Evolutionary conservation across 2,797 vertebrate genomes (phyloP).

Genomic region (Notolabrus celidotus): DNA sequence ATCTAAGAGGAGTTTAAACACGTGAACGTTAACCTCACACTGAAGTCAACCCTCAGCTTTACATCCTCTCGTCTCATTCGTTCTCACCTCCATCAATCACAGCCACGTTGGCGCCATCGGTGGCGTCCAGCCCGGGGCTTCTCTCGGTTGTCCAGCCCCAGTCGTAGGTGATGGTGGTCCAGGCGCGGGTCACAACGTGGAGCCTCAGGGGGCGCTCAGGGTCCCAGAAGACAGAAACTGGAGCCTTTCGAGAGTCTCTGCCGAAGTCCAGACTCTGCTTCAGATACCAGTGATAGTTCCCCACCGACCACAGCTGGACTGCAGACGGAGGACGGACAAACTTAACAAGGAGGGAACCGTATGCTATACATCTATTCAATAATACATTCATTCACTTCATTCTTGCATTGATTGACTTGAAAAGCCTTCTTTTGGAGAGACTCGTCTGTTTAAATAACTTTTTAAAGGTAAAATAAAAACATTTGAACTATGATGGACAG

Average conservation of each 20-base stretch:
- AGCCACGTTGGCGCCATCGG: conserved; percentile 89
- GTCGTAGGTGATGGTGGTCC: conserved; percentile 89
- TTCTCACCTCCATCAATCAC: conserved; percentile 94
- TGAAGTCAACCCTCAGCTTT: background rate
- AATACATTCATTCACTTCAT: too few relatives aligned
- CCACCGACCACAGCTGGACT: conserved; percentile 96
- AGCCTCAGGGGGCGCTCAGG: conserved; percentile 84
- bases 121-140: conserved; percentile 78
- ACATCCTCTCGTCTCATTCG: background rate
- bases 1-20: conserved; percentile 75
- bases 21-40: background rate
- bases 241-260: conserved; percentile 72
- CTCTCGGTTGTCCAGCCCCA: conserved; percentile 92
- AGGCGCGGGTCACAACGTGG: conserved; percentile 86
- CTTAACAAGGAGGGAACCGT: too few relatives aligned
- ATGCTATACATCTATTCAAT: too few relatives aligned
- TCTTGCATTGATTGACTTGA: too few relatives aligned
- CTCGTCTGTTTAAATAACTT: too few relatives aligned
- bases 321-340: background rate
- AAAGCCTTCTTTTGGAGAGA: too few relatives aligned
- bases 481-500: too few relatives aligned
- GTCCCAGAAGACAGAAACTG: conserved; percentile 91
- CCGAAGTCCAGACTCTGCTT: conserved; percentile 94
- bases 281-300: conserved; percentile 98
- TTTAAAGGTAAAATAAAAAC: too few relatives aligned